phyloP scores from a whole-genome alignment of 2,888 invertebrate species.

The Frankliniella intonsa region DNA sequence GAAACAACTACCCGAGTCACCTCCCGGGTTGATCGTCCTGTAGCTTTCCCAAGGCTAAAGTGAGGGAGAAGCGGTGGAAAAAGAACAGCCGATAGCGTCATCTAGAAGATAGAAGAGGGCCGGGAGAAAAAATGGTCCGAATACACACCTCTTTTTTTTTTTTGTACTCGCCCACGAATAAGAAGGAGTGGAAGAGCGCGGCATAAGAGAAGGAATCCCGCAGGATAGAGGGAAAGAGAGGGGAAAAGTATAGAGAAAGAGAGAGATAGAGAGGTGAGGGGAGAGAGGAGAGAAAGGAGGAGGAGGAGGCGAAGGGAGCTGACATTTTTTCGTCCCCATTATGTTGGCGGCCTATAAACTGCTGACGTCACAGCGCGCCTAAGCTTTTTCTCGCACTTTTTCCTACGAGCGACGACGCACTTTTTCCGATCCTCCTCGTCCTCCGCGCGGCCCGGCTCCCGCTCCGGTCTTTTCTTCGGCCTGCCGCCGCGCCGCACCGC shows the following conservation, averaged over 20 bases:
- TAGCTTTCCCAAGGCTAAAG: conserved; percentile 3
- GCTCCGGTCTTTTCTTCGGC: too few species aligned
- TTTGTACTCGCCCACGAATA: background rate
- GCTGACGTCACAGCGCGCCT: conserved; percentile 15
- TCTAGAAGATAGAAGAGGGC: background rate
- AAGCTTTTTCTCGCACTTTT: background rate
- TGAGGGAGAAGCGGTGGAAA: background rate
- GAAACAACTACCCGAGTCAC: background rate
- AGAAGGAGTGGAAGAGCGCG: conserved; percentile 24
- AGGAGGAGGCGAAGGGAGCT: conserved; percentile 27
- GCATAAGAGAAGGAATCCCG: background rate
- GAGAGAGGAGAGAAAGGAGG: conserved; percentile 13
- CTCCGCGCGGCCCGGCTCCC: background rate
- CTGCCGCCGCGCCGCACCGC: too few species aligned
- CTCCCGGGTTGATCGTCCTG: background rate
- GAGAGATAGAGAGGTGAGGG: conserved; percentile 26
- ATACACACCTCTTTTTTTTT: conserved; percentile 9
- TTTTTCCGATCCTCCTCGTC: background rate
- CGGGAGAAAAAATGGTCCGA: conserved; percentile 1
- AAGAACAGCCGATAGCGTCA: background rate
- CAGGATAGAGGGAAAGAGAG: conserved; percentile 4
- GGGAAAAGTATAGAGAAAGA: background rate
- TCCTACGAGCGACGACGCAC: background rate
- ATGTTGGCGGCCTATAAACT: conserved; percentile 10
- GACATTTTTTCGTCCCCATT: conserved; percentile 30